phyloP scores from a whole-genome alignment of 2,888 invertebrate genomes.

The Leistus spinibarbis region DNA sequence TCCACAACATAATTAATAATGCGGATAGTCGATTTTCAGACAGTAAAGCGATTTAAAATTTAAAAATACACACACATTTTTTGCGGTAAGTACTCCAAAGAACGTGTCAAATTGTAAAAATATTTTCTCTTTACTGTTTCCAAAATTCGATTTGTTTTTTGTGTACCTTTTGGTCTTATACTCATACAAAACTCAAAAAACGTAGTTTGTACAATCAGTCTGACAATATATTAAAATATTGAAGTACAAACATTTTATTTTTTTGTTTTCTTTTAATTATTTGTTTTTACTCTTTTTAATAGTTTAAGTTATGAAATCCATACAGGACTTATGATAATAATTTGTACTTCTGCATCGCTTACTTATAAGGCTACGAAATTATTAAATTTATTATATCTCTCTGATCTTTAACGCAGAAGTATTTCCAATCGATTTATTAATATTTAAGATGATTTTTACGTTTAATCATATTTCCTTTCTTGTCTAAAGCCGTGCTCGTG shows the following conservation, averaged over 20 bases:
- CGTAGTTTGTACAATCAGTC: constrained; percentile 32
- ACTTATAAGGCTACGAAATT: constrained; percentile 34
- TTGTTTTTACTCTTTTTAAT: background rate
- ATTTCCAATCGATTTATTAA: background rate
- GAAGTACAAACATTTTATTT: constrained; percentile 31
- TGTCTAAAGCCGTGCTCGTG: too few species aligned
- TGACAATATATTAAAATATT: constrained; percentile 36
- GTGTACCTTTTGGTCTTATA: constrained; percentile 14
- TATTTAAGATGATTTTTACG: background rate
- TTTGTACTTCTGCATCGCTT: constrained; percentile 48
- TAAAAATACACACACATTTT: constrained; percentile 16
- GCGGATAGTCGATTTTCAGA: constrained; percentile 5
- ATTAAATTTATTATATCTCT: constrained; percentile 16
- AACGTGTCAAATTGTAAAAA: constrained; percentile 33
- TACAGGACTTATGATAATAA: constrained; percentile 46
- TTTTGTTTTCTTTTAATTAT: constrained; percentile 8
- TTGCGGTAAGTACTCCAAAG: constrained; percentile 21
- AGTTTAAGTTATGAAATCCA: constrained; percentile 47
- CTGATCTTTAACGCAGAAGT: constrained; percentile 29
- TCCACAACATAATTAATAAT: constrained; percentile 4
- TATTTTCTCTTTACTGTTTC: constrained; percentile 21
- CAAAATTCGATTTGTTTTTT: constrained; percentile 12
- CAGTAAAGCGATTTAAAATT: constrained; percentile 18
- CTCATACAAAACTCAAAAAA: constrained; percentile 26
- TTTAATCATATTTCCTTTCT: background rate